Evolutionary conservation across 2,113 vertebrate species (phyloP).

Genomic region (Chionis minor): DNA sequence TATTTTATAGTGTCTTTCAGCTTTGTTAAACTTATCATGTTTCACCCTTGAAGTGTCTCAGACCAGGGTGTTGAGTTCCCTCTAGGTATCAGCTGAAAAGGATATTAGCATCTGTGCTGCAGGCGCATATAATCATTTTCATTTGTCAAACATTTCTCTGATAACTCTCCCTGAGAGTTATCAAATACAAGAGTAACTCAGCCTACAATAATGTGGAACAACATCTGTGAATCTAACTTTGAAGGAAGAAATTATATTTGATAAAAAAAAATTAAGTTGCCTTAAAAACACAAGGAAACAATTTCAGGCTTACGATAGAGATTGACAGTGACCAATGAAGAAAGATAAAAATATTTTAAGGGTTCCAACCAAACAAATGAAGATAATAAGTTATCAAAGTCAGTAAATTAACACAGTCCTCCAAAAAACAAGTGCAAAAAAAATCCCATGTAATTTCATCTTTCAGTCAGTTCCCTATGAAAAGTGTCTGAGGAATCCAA

Average conservation of each 20-base stretch:
- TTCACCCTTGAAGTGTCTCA: neutral
- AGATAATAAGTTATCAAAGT: neutral
- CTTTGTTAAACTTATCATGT: neutral
- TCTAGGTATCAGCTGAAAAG: slow-evolving; percentile 13
- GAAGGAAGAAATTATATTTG: slow-evolving; percentile 4
- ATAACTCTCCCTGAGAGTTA: slow-evolving; percentile 9
- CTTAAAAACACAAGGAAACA: neutral
- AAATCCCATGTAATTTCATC: neutral
- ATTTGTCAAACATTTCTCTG: slow-evolving; percentile 4
- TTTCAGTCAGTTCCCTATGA: neutral
- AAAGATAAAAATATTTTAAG: neutral
- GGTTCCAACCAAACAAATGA: neutral
- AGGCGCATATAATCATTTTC: neutral
- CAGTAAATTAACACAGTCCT: neutral
- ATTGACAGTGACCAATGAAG: neutral
- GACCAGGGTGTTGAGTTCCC: neutral
- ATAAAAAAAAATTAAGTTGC: neutral
- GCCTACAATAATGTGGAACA: neutral
- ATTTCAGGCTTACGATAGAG: neutral
- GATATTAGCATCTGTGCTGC: neutral
- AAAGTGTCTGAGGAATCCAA: neutral
- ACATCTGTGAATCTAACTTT: neutral
- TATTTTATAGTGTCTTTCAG: neutral
- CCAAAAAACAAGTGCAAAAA: neutral
- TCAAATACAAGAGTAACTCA: neutral